These are phyloP conservation scores for Oxystoma pomonae DNA, from an alignment of 2,888 invertebrate genomes.

Conservation along the genomic window DNA sequence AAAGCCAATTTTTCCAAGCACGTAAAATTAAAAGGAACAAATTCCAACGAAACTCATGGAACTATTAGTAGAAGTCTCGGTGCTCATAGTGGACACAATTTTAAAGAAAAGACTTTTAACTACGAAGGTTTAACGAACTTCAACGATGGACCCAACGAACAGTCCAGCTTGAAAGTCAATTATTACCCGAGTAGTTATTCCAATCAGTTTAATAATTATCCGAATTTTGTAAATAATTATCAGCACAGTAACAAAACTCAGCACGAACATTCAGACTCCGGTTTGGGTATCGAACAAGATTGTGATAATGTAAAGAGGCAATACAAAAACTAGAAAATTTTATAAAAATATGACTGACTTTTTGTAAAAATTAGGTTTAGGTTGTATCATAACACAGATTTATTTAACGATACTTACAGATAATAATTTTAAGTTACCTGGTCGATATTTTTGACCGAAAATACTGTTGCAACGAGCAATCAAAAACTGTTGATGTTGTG, in stretches of 20 bases:
- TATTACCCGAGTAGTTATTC: slow-evolving; percentile 26
- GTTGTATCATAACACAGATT: too few species aligned
- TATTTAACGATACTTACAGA: too few species aligned
- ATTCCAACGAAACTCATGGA: slow-evolving; percentile 14
- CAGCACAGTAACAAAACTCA: slow-evolving; percentile 45
- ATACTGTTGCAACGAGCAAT: too few species aligned
- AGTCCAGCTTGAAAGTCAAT: slow-evolving; percentile 25
- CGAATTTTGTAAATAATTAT: slow-evolving; percentile 19
- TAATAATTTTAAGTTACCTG: background rate
- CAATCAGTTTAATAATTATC: slow-evolving; percentile 23
- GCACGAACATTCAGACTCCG: slow-evolving; percentile 75
- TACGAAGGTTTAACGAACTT: slow-evolving; percentile 32
- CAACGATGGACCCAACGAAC: slow-evolving; percentile 29
- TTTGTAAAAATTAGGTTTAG: background rate
- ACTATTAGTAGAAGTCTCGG: background rate
- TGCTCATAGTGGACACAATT: background rate
- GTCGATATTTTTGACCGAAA: slow-evolving; percentile 1
- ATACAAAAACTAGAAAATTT: slow-evolving; percentile 8
- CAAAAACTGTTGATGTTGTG: too few species aligned
- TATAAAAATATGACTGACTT: background rate
- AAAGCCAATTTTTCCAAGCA: slow-evolving; percentile 65
- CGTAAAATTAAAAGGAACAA: slow-evolving; percentile 50
- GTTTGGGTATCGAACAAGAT: slow-evolving; percentile 71
- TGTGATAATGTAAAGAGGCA: slow-evolving; percentile 50
- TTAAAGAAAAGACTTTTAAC: slow-evolving; percentile 19